Evolutionary conservation across 2,888 invertebrate species (phyloP), one percentile per base, ranked within the genome.

Genomic region (Ptilodon capucinus): DNA sequence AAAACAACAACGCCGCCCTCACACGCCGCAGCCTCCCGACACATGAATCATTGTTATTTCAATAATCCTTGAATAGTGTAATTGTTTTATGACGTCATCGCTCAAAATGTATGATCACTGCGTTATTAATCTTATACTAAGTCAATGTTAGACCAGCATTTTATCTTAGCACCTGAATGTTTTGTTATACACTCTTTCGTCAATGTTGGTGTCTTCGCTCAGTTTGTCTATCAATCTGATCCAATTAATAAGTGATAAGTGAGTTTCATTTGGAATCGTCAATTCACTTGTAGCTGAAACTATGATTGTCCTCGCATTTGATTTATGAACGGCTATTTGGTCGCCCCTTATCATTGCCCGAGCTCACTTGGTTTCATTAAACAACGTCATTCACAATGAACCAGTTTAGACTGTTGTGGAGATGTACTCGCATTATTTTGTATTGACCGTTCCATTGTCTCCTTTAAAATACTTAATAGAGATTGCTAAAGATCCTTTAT

Each of bases 291-390:
- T 56, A 62, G 60, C 53, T 46, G 48, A 62, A 64, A 67, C 71
- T 68, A 70, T 64, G 66, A 68, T 66, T 60, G 60, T 62, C 57
- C 66, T 64, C 48, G 64, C 54, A 58, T 63, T 57, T 76, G 76
- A 72, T 78, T 75, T 74, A 75, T 60, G 71, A 64, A 55, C 51
- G 57, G 64, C 67, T 69, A 74, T 79, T 79, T 71, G 74, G 70
- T 70, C 59, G 65, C 68, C 61, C 64, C 71, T 74, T 79, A 75
- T 78, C 76, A 68, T 71, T 66, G 62, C 69, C 70, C 62, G 70
- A 70, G 67, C 73, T 72, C 76, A 74, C 74, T 76, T 72, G 68
- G 64, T 59, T 71, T 67, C 63, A 69, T 72, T 70, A 64, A 64
- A 74, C 67, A 53, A 38, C 36, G 32, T 34, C 25, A 38, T 46